Evolutionary conservation across 2,797 vertebrate species (phyloP).

Genomic region (Mico argentatus): DNA sequence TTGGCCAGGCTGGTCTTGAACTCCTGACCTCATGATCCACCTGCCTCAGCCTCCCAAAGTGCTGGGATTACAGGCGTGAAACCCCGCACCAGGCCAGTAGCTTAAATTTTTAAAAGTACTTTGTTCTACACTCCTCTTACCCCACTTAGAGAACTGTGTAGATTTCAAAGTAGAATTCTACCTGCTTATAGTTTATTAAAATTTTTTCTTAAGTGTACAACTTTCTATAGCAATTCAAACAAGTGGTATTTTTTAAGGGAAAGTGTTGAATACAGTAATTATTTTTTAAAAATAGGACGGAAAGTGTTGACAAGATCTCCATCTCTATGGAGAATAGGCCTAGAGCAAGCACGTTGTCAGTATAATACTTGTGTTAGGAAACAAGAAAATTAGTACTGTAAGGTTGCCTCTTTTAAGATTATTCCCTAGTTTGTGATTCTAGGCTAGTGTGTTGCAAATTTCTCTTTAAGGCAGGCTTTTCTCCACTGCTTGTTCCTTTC

Average conservation of each 20-base stretch:
- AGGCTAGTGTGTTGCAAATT: neutral
- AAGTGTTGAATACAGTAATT: neutral
- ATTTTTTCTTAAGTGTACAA: neutral
- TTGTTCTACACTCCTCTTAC: neutral
- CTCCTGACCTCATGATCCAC: neutral
- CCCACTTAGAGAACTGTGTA: neutral
- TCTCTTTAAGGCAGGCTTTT: neutral
- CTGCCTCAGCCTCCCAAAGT: neutral
- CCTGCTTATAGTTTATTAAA: neutral
- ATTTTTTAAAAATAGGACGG: conserved; percentile 22
- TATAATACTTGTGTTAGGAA: neutral
- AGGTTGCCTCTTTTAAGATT: neutral
- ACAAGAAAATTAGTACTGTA: neutral
- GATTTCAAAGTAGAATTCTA: neutral
- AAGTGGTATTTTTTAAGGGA: neutral
- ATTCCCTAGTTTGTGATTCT: neutral
- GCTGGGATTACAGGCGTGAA: neutral
- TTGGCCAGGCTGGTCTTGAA: neutral
- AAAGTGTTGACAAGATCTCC: neutral
- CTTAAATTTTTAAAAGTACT: neutral
- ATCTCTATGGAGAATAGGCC: neutral
- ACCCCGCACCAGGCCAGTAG: neutral
- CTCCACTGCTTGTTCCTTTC: neutral
- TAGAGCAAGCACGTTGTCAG: neutral
- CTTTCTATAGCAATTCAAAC: neutral